A percentile compares a stretch with the other conserved stretches of the same genome.
phyloP scores from a whole-genome alignment of 2,888 invertebrate species.

The Erannis defoliaria region DNA sequence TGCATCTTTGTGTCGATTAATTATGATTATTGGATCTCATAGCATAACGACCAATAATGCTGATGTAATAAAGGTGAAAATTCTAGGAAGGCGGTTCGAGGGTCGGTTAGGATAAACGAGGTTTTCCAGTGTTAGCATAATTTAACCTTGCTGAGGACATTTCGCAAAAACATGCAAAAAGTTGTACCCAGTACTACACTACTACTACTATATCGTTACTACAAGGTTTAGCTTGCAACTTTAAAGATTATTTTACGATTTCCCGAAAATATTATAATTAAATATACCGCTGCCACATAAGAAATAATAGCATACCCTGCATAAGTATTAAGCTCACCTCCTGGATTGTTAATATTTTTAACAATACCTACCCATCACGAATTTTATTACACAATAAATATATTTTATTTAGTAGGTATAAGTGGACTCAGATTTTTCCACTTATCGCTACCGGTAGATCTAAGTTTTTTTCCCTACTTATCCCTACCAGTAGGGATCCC shows the following conservation, averaged over 20 bases:
- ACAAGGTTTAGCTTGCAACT: not conserved
- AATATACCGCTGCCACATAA: too few relatives aligned
- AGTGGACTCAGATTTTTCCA: too few relatives aligned
- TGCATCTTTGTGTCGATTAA: conserved; percentile 22
- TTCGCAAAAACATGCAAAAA: conserved; percentile 47
- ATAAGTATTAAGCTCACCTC: too few relatives aligned
- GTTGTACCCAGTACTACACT: conserved; percentile 17
- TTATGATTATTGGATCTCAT: conserved; percentile 23
- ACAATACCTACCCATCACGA: too few relatives aligned
- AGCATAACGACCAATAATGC: conserved; percentile 30
- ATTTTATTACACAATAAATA: too few relatives aligned
- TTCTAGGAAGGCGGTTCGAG: conserved; percentile 13
- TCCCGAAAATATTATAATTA: not conserved
- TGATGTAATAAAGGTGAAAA: conserved; percentile 32
- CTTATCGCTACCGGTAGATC: too few relatives aligned
- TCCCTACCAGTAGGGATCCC: too few relatives aligned
- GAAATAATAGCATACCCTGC: too few relatives aligned
- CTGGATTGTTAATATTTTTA: too few relatives aligned
- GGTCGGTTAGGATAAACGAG: conserved; percentile 35
- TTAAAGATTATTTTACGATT: not conserved
- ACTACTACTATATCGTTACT: too few relatives aligned
- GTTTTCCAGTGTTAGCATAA: conserved; percentile 46
- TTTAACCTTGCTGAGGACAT: conserved; percentile 45
- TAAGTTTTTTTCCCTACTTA: too few relatives aligned
- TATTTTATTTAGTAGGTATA: too few relatives aligned